Percentiles rank a stretch among this genome's conserved stretches.
Conservation (phyloP, 2,888 invertebrate genomes). For the Eudemis profundana region DNA sequence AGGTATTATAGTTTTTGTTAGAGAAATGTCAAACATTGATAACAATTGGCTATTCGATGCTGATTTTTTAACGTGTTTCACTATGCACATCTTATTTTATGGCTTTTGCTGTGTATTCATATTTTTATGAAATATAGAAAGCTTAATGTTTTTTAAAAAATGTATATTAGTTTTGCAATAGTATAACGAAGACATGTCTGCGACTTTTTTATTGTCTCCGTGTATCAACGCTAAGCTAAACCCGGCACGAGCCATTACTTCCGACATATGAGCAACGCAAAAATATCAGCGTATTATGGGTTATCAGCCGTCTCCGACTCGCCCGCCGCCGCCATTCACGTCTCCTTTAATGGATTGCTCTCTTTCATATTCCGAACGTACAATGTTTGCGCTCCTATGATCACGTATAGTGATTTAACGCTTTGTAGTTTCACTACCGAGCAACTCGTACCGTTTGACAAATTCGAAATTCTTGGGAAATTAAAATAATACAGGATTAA, state of each 20-base stretch:
- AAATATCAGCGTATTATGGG: conserved; percentile 85
- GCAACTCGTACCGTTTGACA: conserved; percentile 43
- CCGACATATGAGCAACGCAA: conserved; percentile 85
- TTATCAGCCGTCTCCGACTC: conserved; percentile 80
- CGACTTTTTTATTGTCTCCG: conserved; percentile 4
- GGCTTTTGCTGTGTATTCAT: too few relatives aligned
- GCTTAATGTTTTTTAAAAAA: too few relatives aligned
- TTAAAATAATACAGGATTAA: background rate
- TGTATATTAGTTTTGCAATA: too few relatives aligned
- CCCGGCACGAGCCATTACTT: conserved; percentile 79
- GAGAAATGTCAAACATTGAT: too few relatives aligned
- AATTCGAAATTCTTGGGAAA: background rate
- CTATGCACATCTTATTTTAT: too few relatives aligned
- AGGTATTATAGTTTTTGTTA: too few relatives aligned
- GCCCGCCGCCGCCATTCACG: conserved; percentile 69
- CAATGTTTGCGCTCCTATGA: conserved; percentile 78
- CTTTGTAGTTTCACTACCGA: conserved; percentile 61
- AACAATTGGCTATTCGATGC: too few relatives aligned
- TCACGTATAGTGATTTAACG: conserved; percentile 74
- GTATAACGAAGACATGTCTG: too few relatives aligned
- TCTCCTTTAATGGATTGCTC: conserved; percentile 83
- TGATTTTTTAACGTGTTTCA: too few relatives aligned
- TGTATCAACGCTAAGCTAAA: conserved; percentile 62
- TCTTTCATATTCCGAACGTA: conserved; percentile 80
- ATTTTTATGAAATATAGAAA: too few relatives aligned